phyloP scores from a whole-genome alignment of 1,140 invertebrate genomes.

The Paralvinella palmiformis region DNA sequence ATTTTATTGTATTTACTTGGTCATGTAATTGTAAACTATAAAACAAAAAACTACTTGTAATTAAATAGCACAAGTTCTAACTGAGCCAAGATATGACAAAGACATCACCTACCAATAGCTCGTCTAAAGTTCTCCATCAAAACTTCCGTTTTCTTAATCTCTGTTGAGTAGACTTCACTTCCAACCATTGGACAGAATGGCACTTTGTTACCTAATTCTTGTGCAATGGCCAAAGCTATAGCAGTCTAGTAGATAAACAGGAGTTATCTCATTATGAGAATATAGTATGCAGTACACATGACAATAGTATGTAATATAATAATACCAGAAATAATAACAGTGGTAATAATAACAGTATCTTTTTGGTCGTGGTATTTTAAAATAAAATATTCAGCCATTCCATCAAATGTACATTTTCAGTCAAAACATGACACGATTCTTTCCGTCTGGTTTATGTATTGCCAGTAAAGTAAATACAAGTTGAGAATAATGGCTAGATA shows the following conservation, averaged over 20 bases:
- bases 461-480: no score
- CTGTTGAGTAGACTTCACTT: slow-evolving; percentile 96
- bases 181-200: slow-evolving; percentile 99
- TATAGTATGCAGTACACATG: background rate
- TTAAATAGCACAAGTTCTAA: no score
- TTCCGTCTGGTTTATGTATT: no score
- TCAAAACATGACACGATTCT: background rate
- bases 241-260: slow-evolving; percentile 80
- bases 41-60: no score
- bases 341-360: no score
- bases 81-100: no score
- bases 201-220: slow-evolving; percentile 96
- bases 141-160: slow-evolving; percentile 99
- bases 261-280: no score
- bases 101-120: slow-evolving; percentile 72
- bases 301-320: background rate
- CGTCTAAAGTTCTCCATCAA: slow-evolving; percentile 98
- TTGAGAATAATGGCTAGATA: no score
- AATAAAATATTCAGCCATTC: no score
- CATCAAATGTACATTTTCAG: background rate
- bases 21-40: no score
- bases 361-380: no score
- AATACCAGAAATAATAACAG: slow-evolving; percentile 4
- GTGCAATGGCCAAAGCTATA: slow-evolving; percentile 93
- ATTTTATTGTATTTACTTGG: no score